Conservation (phyloP, 2,113 vertebrate genomes). For the Rallus limicola region DNA sequence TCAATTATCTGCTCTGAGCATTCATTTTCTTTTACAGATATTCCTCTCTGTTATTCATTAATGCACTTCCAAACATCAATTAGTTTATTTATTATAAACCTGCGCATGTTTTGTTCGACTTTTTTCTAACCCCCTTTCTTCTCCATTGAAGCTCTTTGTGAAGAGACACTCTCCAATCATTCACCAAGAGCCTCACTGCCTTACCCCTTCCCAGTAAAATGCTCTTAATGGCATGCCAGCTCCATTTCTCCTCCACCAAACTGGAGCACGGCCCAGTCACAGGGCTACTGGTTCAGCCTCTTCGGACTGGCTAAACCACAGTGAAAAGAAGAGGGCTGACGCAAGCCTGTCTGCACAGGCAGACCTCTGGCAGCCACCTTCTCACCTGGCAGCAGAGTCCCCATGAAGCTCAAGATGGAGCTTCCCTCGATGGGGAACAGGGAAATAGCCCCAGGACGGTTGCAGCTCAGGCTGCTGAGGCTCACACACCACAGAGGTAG, state of each 20-base stretch:
- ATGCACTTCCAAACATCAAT: constrained; percentile 35
- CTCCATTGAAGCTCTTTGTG: not conserved
- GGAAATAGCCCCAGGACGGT: not conserved
- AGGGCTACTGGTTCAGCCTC: not conserved
- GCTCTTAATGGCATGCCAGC: not conserved
- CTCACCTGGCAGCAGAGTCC: not conserved
- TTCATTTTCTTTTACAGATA: constrained; percentile 50
- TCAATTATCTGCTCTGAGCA: constrained; percentile 55
- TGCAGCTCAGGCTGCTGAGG: not conserved
- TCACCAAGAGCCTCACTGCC: not conserved
- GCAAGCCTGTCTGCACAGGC: accelerated
- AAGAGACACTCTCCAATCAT: not conserved
- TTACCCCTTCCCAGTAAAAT: not conserved
- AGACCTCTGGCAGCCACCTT: not conserved
- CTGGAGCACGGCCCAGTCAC: accelerated
- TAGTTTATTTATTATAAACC: constrained; percentile 31
- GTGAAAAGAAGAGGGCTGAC: not conserved
- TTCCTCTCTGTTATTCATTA: not conserved
- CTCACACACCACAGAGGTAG: not conserved
- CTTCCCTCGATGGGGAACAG: not conserved
- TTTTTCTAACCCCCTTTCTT: constrained; percentile 21
- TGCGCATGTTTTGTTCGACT: not conserved
- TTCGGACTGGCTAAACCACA: not conserved
- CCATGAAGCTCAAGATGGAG: not conserved
- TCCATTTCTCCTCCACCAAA: not conserved